Evolutionary conservation across 2,888 invertebrate species (phyloP), one percentile per base, ranked within the genome.

Genomic region (Perithous albicinctus): DNA sequence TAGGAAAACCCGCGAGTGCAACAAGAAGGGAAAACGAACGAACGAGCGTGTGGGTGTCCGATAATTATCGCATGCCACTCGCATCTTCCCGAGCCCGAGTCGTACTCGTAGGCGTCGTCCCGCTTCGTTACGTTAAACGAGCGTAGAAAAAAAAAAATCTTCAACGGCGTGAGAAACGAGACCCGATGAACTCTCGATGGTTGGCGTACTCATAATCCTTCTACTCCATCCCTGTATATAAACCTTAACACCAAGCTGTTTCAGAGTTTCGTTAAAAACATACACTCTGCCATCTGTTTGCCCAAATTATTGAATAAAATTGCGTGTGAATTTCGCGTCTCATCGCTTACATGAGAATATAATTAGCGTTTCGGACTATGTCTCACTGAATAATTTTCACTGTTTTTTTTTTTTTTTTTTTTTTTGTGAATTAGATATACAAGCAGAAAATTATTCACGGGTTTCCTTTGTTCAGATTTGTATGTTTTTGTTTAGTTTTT

Each of bases 1-100:
- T 29, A 20, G n/a, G 51, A 46, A 74, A 69, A 56, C 41, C 32
- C 12, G 59, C 26, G 35, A 43, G 35, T 23, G 64, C 64, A 72
- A 63, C n/a, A 29, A 77, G 63, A 38, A 51, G 15, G 63, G 46
- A 23, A 38, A 61, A 2, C 20, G n/a, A 29, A 18, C 38, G 64
- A 26, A 56, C 85, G 73, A 81, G 43, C 61, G 82, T 83, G 87
- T 87, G 84, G 88, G 86, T 80, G 88, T 80, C 82, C 83, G 86
- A 89, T 89, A 89, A 89, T 89, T 88, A 88, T 88, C 88, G 86
- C 69, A 67, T 81, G 75, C 76, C 67, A 82, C 75, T 84, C 78
- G 69, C 75, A 61, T 72, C 54, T 67, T 69, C 59, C 41, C 46
- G 35, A 70, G 61, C 18, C 46, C 56, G 51, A 54, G 63, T n/a